Evolutionary conservation across 2,888 invertebrate species (phyloP), one percentile per base, ranked within the genome.

Genomic region (Dicyrtoma fusca): DNA sequence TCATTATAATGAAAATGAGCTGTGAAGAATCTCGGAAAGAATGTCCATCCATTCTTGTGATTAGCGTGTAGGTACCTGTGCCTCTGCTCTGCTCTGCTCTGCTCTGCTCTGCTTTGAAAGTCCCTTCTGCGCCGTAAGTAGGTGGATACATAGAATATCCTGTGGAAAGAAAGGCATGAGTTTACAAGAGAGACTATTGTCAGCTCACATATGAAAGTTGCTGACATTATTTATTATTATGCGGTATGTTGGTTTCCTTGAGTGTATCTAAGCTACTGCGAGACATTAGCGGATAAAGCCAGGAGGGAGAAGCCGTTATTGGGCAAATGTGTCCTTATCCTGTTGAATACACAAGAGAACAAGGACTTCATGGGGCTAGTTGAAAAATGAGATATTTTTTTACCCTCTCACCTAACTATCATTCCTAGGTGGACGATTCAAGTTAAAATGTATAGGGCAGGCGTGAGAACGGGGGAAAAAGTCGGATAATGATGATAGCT

Each of bases 401-500:
- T 59, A 57, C 44, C 57, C 57, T 42, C 57, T 68, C 68, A 44
- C 57, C 57, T 26, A 49, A 34, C 19, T 26, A 23, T 49, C 57
- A 25, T 26, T 8, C 17, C 47, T 45, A 25, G 25, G 13, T 65
- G 47, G 65, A n/a, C 49, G 47, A 51, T 17, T 51, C 53, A 66
- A 34, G 45, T 44, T 53, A 34, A 23, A 47, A 68, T 68, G 68
- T 23, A 68, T 57, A 68, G 68, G 57, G 68, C 57, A 68, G 45
- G 68, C 68, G 68, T 59, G 68, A 68, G 59, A 68, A 51, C 49
- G 55, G 23, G 68, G 57, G 47, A 68, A 66, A 68, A 68, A 68
- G 57, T 68, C 57, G 57, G 57, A 55, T 68, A 68, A 68, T 68
- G 59, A 68, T 68, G 68, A 66, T 66, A 66, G 66, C 55, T 66